Conservation (phyloP, 2,113 vertebrate species). For the Grammomys surdaster region DNA sequence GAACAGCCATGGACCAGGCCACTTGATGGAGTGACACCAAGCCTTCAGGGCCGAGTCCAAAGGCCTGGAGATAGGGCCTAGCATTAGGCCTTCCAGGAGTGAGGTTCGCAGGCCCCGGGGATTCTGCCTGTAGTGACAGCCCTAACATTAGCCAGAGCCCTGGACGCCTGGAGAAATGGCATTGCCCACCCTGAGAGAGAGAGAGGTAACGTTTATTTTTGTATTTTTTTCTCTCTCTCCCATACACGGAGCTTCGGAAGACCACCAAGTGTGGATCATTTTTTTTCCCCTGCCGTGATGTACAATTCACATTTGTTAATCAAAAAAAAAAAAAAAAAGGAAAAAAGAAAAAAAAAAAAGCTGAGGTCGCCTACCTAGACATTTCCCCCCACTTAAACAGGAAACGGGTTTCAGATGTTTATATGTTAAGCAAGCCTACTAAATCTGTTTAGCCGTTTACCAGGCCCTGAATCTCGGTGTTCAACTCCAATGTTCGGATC, state of each 20-base stretch:
- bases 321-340: conserved; percentile 83
- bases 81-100: conserved; percentile 89
- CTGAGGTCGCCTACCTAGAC: conserved; percentile 87
- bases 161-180: conserved; percentile 91
- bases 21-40: conserved; percentile 86
- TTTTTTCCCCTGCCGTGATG: conserved; percentile 82
- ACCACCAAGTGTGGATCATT: conserved; percentile 92
- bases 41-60: conserved; percentile 78
- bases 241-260: conserved; percentile 87
- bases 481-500: conserved; percentile 58
- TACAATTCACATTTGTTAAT: conserved; percentile 90
- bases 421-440: conserved; percentile 85
- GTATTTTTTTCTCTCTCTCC: conserved; percentile 88
- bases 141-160: conserved; percentile 97
- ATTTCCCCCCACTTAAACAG: conserved; percentile 81
- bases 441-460: conserved; percentile 84
- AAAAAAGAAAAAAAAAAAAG: conserved; percentile 81
- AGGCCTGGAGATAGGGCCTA: conserved; percentile 79
- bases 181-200: conserved; percentile 96
- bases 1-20: conserved; percentile 86
- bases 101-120: conserved; percentile 81
- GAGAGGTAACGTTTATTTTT: conserved; percentile 98
- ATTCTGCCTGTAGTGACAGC: conserved; percentile 91
- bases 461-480: conserved; percentile 76
- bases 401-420: conserved; percentile 91